A percentile compares a stretch with the other conserved stretches of the same genome.
phyloP scores from a whole-genome alignment of 2,888 invertebrate species.

The Tryphoninae sp. region DNA sequence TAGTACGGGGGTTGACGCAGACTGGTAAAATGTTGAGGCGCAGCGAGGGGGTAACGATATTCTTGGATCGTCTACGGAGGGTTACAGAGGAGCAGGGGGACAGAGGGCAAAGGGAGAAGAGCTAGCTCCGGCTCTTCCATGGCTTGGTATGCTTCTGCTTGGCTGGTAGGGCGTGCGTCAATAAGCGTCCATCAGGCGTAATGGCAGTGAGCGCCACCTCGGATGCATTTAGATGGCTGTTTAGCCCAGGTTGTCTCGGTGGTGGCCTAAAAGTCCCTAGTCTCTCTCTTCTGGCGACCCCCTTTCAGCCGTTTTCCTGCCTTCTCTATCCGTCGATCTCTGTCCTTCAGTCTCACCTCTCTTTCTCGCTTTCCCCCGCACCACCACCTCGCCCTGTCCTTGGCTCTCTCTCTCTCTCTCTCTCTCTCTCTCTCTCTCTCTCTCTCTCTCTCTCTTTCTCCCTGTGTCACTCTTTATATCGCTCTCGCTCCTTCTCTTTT shows the following conservation, averaged over 20 bases:
- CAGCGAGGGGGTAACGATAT: conserved; percentile 56
- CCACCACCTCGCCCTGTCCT: conserved; percentile 32
- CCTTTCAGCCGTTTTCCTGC: conserved; percentile 38
- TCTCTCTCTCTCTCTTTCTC: conserved; percentile 31
- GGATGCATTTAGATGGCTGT: conserved; percentile 82
- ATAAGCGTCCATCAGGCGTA: conserved; percentile 82
- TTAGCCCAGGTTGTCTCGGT: conserved; percentile 81
- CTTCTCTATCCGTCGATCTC: conserved; percentile 15
- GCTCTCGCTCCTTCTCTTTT: conserved; percentile 27
- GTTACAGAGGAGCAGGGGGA: conserved; percentile 51
- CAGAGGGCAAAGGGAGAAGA: conserved; percentile 70
- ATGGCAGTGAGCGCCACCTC: conserved; percentile 82
- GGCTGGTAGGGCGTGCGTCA: conserved; percentile 80
- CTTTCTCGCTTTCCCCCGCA: conserved; percentile 9
- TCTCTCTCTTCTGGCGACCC: conserved; percentile 46
- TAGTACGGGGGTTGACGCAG: conserved; percentile 56
- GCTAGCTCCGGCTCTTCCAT: conserved; percentile 70
- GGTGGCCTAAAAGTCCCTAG: conserved; percentile 73
- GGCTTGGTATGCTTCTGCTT: conserved; percentile 65
- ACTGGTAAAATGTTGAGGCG: conserved; percentile 60
- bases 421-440: conserved; percentile 7
- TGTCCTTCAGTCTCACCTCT: conserved; percentile 19
- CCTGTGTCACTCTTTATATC: conserved; percentile 20
- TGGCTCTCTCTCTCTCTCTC: conserved; percentile 27
- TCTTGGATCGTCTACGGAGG: conserved; percentile 65